Evolutionary conservation across 2,113 vertebrate species (phyloP), one percentile per base, ranked within the genome.

Genomic region (Dryoscopus gambensis): DNA sequence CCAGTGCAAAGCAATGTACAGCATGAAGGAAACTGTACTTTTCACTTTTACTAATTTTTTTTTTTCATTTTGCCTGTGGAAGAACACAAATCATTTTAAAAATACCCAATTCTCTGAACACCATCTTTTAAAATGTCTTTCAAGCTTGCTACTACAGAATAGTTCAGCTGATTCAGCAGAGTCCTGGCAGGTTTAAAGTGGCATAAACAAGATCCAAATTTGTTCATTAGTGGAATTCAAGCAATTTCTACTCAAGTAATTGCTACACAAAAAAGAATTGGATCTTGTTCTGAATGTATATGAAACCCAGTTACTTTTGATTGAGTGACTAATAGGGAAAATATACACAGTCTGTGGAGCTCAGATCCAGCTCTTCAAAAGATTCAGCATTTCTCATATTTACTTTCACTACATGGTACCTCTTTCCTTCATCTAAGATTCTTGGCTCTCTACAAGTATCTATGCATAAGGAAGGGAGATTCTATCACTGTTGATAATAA

Each of bases 401-500:
- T 80, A 71, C 49, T 89, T 94, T 84, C 65, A 74, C 57, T 92
- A 30, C 53, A 46, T 62, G 73, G 55, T 90, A 92, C 88, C 76
- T 89, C 76, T 87, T 93, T 49, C 46, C 85, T 90, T 88, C 68
- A 46, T 84, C 76, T 81, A 24, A 81, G 52, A 78, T 60, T 82
- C 80, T 87, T 93, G 88, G 76, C 64, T 95, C 46, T 60, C 13
- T 53, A 62, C 35, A 76, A 79, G 65, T 53, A 75, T 56, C 80
- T 82, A 7, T 94, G 57, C 74, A 68, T 68, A 84, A 95, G 39
- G 76, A 94, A 89, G 68, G 40, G 57, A 93, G 93, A 92, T 81
- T 86, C 50, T 94, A 90, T 96, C 96, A 62, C 56, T 77, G 78
- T 87, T 80, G 84, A 89, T 90, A 96, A 96, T 93, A 96, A 97